A percentile compares a stretch with the other conserved stretches of the same genome.
These are phyloP conservation scores for Drosophila meridionalis DNA, from an alignment of 2,888 invertebrate genomes.

Conservation along the genomic window DNA sequence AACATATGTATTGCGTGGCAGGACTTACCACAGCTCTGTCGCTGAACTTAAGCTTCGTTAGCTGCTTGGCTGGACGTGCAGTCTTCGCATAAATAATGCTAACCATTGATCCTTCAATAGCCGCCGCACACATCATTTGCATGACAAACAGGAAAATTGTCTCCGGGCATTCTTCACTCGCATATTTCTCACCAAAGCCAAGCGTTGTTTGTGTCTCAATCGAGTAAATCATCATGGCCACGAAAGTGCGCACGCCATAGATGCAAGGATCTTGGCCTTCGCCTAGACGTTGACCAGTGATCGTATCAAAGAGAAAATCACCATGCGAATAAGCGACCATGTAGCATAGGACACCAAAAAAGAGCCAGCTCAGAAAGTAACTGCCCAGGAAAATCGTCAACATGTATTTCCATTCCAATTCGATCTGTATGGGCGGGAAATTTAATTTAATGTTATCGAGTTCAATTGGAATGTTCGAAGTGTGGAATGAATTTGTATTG, in stretches of 20 bases:
- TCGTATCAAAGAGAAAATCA: slow-evolving; percentile 89
- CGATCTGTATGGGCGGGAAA: slow-evolving; percentile 83
- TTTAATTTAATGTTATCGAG: slow-evolving; percentile 14
- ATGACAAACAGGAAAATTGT: slow-evolving; percentile 90
- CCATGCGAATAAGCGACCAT: slow-evolving; percentile 91
- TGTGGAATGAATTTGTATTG: neutral
- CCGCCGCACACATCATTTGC: slow-evolving; percentile 90
- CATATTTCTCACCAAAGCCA: slow-evolving; percentile 93
- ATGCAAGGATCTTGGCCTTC: slow-evolving; percentile 86
- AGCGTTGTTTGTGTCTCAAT: slow-evolving; percentile 95
- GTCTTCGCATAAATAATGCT: slow-evolving; percentile 92
- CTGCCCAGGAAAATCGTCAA: slow-evolving; percentile 93
- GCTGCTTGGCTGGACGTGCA: slow-evolving; percentile 90
- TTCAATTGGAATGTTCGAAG: neutral
- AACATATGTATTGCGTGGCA: no score
- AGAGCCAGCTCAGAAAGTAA: slow-evolving; percentile 92
- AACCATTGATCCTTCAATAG: slow-evolving; percentile 87
- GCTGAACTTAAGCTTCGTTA: slow-evolving; percentile 92
- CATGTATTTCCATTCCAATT: slow-evolving; percentile 95
- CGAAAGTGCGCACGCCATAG: slow-evolving; percentile 87
- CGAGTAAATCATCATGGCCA: slow-evolving; percentile 91
- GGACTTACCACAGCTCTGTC: slow-evolving; percentile 88
- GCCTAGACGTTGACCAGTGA: slow-evolving; percentile 83
- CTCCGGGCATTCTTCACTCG: slow-evolving; percentile 94
- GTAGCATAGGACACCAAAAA: slow-evolving; percentile 93